Base-by-base conservation (phyloP, 1,140 invertebrate genomes). In the Brachionus plicatilis region DNA sequence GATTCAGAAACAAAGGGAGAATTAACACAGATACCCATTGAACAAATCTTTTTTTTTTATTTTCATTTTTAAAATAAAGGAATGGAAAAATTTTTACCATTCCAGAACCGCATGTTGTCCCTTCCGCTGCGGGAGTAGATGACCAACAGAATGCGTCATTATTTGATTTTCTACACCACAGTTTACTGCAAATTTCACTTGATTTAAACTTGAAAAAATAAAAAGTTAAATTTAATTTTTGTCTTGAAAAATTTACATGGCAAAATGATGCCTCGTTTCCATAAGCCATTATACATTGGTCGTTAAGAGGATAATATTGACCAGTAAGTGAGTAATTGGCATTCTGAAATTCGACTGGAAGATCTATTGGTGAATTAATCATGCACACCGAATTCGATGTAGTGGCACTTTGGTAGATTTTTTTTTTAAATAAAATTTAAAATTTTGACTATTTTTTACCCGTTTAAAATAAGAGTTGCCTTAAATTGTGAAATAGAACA, bases 401-500 rank as follows among this genome's bases (percentile, higher is more conserved):
- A 11, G 53, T 45, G 41, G 50, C 37, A 12, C 79, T 82, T 65
- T 7, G 14, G 65, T 12, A 66, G 3, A 20, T 2, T 29, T 2
- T 14, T 14, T 17, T 79, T 37, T 6, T 7, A 37, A 37, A 7
- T 5, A 2, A 37, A 37, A 7, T 37, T 1, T 11, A 37, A 43
- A 43, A 27, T 14, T 43, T 37, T 37, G 6, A 43, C 47, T 1
- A 17, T 43, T 0, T 75, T 20, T 60, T 60, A 53, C 33, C 53
- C 79, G 0, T 45, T 82, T 33, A 24, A 11, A 65, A 65, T 41
- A 4, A 82, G 27, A 20, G 65, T 29, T 17, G 50, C 9, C 17
- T 82, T 82, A 14, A 82, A 82, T 27, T 82, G 79, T 17, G 53
- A 20, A 17, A 82, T 82, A 27, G 79, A 82, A 27, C 79, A 82